Percentiles rank a stretch among this genome's conserved stretches.
These are phyloP conservation scores for Salvelinus sp. DNA, from an alignment of 2,113 vertebrate species.

Conservation along the genomic window DNA sequence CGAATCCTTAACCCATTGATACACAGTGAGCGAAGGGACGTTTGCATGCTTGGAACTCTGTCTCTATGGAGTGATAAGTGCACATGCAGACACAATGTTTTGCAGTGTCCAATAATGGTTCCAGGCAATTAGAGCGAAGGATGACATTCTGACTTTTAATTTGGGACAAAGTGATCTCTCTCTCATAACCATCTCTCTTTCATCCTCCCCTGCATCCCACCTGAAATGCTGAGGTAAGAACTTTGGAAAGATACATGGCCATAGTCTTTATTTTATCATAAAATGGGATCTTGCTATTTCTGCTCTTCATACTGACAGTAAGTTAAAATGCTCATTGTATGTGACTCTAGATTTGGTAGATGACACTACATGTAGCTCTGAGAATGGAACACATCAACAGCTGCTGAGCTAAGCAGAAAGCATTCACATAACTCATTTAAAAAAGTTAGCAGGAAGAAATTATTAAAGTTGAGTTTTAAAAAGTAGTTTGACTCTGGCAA, in stretches of 20 bases:
- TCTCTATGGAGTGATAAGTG: conserved; percentile 69
- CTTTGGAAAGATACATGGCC: conserved; percentile 39
- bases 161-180: conserved; percentile 73
- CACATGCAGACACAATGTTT: conserved; percentile 77
- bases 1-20: conserved; percentile 65
- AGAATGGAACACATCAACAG: conserved; percentile 46
- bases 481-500: background rate
- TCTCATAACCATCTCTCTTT: conserved; percentile 53
- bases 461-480: no score
- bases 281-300: conserved; percentile 54
- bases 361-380: conserved; percentile 38
- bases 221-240: conserved; percentile 70
- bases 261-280: conserved; percentile 60
- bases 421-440: conserved; percentile 14
- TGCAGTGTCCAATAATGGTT: conserved; percentile 75
- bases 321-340: conserved; percentile 51
- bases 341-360: conserved; percentile 54
- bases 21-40: conserved; percentile 45
- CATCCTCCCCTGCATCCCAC: conserved; percentile 40
- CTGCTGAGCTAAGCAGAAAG: conserved; percentile 45
- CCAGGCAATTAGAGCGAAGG: conserved; percentile 80
- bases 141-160: conserved; percentile 84
- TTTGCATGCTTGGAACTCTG: conserved; percentile 48
- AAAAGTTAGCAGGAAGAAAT: conserved; percentile 25
- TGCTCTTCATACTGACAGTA: conserved; percentile 35